phyloP scores from a whole-genome alignment of 2,888 invertebrate genomes.

The Gymnoscelis rufifasciata region DNA sequence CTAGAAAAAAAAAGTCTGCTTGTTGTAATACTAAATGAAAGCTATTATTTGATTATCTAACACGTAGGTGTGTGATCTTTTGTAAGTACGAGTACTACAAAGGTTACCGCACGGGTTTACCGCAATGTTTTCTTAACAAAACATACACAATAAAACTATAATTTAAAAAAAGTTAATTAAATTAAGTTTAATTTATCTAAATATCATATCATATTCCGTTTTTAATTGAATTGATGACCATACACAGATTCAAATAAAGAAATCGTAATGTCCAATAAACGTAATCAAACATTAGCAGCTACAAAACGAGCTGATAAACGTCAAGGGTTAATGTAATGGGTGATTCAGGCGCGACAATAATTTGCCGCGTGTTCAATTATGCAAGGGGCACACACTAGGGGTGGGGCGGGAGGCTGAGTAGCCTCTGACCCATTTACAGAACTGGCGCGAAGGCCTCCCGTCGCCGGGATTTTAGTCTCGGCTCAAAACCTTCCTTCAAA shows the following conservation, averaged over 20 bases:
- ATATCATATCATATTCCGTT: too few relatives aligned
- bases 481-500: slow-evolving; percentile 32
- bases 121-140: neutral
- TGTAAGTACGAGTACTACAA: too few relatives aligned
- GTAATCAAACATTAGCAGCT: slow-evolving; percentile 12
- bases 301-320: slow-evolving; percentile 30
- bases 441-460: slow-evolving; percentile 54
- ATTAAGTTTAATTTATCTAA: too few relatives aligned
- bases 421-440: slow-evolving; percentile 75
- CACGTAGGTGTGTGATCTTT: too few relatives aligned
- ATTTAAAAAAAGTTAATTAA: too few relatives aligned
- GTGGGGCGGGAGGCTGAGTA: slow-evolving; percentile 49
- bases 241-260: too few relatives aligned
- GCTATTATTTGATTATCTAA: too few relatives aligned
- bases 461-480: slow-evolving; percentile 31
- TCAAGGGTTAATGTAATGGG: slow-evolving; percentile 43
- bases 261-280: neutral
- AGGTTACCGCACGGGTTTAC: neutral
- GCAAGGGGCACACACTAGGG: slow-evolving; percentile 64
- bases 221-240: too few relatives aligned
- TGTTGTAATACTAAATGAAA: too few relatives aligned
- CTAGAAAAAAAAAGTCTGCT: too few relatives aligned
- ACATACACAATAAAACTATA: too few relatives aligned
- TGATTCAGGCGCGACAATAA: slow-evolving; percentile 66
- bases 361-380: slow-evolving; percentile 74